Base-by-base conservation (phyloP, 2,888 invertebrate species). In the Tinea pellionella region DNA sequence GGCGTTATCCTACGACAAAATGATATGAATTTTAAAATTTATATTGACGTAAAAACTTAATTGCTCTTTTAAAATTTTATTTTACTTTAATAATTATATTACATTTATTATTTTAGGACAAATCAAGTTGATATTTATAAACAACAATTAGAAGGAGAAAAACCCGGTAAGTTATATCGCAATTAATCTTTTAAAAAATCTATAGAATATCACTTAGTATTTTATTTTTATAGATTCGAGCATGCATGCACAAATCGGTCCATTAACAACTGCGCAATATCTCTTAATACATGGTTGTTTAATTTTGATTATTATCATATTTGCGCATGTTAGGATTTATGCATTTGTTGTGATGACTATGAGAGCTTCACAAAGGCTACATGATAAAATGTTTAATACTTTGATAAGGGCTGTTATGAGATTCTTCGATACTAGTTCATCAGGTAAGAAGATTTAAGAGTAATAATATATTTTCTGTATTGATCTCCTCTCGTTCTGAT, bases 371-470 rank as follows among this genome's bases (percentile, higher is more conserved):
- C 84, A 86, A 64, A 90, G 89, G 64, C 84, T 96, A 24, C 96
- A 96, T 72, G 89, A 92, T 66, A 75, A 78, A 1, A 94, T 97
- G 88, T 96, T 97, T 70, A 73, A 83, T 15, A 89, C 91, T 64
- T 80, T 96, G 42, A 87, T 95, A 0, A 78, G 89, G 62, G 89
- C 92, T 0, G 89, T 92, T 0, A 92, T 94, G 86, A 77, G 88
- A 62, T 96, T 96, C 75, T 96, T 95, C 69, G 92, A 95, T 68
- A 90, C 88, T 0, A 94, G 95, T 75, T 92, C 94, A 4, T 91
- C 94, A 57, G 94, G 94, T 92, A 75, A 87, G 84, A 65, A 30
- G 9, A 30, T 30, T 30, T n/a, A n/a, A n/a, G n/a, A n/a, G n/a
- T n/a, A n/a, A n/a, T n/a, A n/a, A n/a, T n/a, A n/a, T n/a, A n/a